Conservation (phyloP, 1,140 invertebrate species). For the Galleria mellonella region DNA sequence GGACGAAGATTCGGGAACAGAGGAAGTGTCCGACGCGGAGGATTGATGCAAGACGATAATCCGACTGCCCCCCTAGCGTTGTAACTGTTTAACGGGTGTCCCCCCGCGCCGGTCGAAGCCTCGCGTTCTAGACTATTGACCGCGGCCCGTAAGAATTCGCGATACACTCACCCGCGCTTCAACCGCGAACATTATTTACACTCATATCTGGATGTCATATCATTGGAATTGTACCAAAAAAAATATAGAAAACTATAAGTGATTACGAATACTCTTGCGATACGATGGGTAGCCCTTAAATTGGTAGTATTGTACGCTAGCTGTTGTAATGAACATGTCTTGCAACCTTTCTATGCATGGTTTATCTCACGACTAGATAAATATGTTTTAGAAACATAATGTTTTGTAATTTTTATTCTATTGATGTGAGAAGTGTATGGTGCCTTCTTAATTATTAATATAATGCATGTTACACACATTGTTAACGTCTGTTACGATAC, state of each 20-base stretch:
- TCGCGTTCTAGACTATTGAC: too few species aligned
- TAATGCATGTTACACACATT: constrained; percentile 56
- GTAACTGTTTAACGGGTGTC: constrained; percentile 6
- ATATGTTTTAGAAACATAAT: constrained; percentile 56
- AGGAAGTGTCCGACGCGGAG: constrained; percentile 60
- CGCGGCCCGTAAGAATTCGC: too few species aligned
- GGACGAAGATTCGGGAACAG: constrained; percentile 63
- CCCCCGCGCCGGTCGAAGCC: constrained; percentile 5
- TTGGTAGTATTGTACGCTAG: constrained; percentile 53
- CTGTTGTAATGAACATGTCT: constrained; percentile 31
- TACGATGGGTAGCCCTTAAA: constrained; percentile 26
- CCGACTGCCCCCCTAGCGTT: constrained; percentile 21
- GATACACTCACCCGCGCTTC: too few species aligned
- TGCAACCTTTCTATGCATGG: constrained; percentile 51
- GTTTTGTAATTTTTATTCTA: constrained; percentile 8
- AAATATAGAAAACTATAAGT: constrained; percentile 7
- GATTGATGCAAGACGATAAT: constrained; percentile 46
- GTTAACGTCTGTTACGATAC: constrained; percentile 45
- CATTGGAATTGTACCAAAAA: neutral
- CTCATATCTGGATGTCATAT: constrained; percentile 19
- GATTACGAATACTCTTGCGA: constrained; percentile 31
- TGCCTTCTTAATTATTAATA: constrained; percentile 38
- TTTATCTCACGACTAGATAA: constrained; percentile 61
- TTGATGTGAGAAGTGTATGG: constrained; percentile 31
- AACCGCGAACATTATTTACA: too few species aligned